Percentiles rank a stretch among this genome's conserved stretches.
Evolutionary conservation across 2,888 invertebrate species (phyloP).

Genomic region (Volucella inanis): DNA sequence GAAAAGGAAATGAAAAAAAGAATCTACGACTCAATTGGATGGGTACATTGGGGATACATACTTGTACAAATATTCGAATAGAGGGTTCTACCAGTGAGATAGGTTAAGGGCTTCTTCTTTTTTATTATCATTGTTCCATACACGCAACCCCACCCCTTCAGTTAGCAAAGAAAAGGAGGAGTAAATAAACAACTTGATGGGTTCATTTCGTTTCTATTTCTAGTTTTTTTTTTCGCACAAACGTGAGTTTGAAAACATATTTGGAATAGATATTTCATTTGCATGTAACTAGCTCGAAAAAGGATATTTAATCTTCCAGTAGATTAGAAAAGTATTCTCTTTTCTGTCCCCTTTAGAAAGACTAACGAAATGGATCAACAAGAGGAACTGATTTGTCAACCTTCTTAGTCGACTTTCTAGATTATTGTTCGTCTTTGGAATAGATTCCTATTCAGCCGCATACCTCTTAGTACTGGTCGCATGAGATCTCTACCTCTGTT

Average conservation of each 20-base stretch:
- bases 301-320: constrained; percentile 4
- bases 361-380: no score
- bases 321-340: not conserved
- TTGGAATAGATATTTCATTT: constrained; percentile 22
- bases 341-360: no score
- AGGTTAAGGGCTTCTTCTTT: constrained; percentile 16
- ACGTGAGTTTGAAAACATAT: constrained; percentile 1
- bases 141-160: not conserved
- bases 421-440: no score
- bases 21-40: constrained; percentile 24
- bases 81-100: constrained; percentile 9
- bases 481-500: no score
- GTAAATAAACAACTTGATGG: constrained; percentile 10
- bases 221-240: not conserved
- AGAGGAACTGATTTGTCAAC: no score
- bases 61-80: constrained; percentile 20
- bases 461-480: no score
- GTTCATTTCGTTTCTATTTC: not conserved
- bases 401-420: no score
- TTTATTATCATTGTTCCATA: constrained; percentile 24
- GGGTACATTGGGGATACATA: constrained; percentile 3
- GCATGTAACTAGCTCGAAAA: constrained; percentile 15
- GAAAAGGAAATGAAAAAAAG: constrained; percentile 32
- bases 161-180: not conserved
- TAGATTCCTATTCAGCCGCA: no score